A percentile compares a stretch with the other conserved stretches of the same genome.
Evolutionary conservation across 2,797 vertebrate species (phyloP).

Genomic region (Pseudocheirus occidentalis): DNA sequence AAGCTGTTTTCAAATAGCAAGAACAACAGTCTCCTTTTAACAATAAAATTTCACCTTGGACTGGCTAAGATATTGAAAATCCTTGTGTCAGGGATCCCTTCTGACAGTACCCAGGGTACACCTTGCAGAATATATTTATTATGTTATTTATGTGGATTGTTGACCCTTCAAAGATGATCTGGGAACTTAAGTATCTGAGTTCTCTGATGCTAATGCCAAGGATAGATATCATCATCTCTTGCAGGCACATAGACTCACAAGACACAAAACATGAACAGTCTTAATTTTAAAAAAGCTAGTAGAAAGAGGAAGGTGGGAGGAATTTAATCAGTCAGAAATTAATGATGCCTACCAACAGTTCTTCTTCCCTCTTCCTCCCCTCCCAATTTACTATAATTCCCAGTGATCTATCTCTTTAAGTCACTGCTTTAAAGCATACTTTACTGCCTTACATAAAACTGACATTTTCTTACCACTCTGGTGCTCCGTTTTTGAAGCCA

Average conservation of each 20-base stretch:
- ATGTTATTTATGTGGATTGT: not conserved
- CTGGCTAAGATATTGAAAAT: not conserved
- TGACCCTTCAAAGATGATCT: not conserved
- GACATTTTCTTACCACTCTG: not conserved
- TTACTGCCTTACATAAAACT: not conserved
- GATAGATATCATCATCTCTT: not conserved
- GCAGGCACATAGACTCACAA: not conserved
- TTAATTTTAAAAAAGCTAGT: not conserved
- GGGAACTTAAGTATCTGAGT: not conserved
- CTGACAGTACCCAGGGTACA: not conserved
- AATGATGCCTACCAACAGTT: not conserved
- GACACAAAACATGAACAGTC: not conserved
- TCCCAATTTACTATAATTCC: not conserved
- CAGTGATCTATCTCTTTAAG: not conserved
- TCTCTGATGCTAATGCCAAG: not conserved
- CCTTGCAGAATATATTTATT: not conserved
- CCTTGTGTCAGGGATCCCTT: not conserved
- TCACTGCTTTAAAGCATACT: not conserved
- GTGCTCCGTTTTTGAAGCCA: not conserved
- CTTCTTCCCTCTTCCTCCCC: not conserved
- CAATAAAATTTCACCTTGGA: not conserved
- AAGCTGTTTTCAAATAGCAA: conserved; percentile 31
- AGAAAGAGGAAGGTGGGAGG: not conserved
- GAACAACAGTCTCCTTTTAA: not conserved
- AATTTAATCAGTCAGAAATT: not conserved